A percentile compares a stretch with the other conserved stretches of the same genome.
phyloP scores from a whole-genome alignment of 2,888 invertebrate species.

The Capitulum mitella region DNA sequence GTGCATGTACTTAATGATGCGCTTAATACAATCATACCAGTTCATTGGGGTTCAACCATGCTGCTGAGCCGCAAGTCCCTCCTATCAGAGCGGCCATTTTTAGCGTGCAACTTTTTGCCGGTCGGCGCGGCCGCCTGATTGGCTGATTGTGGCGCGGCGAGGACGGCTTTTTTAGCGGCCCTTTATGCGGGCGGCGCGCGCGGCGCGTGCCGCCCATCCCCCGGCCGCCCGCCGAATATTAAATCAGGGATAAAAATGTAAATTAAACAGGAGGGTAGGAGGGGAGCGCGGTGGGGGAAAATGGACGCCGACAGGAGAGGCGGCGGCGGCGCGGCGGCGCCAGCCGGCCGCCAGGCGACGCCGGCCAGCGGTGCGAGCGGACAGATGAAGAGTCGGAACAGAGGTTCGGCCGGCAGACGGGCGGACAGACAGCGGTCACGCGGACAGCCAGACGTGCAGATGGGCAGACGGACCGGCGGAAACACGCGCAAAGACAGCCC shows the following conservation, averaged over 20 bases:
- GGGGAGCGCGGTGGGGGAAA: conserved; percentile 5
- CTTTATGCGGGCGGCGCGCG: not conserved
- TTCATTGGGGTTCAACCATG: not conserved
- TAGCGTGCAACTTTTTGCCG: conserved; percentile 17
- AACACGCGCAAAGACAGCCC: no score
- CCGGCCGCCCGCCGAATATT: conserved; percentile 6
- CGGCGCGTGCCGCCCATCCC: not conserved
- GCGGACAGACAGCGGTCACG: no score
- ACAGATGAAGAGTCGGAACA: no score
- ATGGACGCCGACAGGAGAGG: not conserved
- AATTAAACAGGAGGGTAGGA: conserved; percentile 23
- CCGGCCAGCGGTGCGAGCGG: no score
- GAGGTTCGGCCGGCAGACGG: no score
- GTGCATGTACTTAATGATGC: no score
- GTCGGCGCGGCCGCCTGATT: not conserved
- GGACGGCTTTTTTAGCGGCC: not conserved
- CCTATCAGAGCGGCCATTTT: conserved; percentile 4
- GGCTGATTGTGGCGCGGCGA: not conserved
- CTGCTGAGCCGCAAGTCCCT: not conserved
- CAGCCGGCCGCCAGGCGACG: not conserved
- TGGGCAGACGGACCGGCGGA: no score
- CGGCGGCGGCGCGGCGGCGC: not conserved
- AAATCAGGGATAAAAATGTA: conserved; percentile 25
- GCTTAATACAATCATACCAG: not conserved
- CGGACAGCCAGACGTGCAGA: no score